Conservation (phyloP, 2,888 invertebrate species). For the Clepsis dumicolana region DNA sequence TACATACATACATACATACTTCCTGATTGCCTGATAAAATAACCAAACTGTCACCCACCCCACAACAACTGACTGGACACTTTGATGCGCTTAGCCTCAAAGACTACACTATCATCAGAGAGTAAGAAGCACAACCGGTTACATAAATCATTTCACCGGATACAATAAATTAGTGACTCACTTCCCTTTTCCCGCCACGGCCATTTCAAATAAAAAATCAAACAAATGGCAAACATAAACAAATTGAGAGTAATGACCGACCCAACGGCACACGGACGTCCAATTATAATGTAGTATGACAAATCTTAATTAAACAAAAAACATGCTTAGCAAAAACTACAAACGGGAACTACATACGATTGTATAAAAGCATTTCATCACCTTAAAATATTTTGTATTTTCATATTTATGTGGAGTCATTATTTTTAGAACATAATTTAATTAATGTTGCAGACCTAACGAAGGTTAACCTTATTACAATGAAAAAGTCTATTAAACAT, state of each 20-base stretch:
- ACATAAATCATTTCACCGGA: conserved; percentile 12
- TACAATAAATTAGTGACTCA: conserved; percentile 24
- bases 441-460: background rate
- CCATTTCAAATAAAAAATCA: conserved; percentile 33
- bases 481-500: background rate
- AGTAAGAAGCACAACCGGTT: background rate
- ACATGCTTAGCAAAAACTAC: background rate
- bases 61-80: too few relatives aligned
- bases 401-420: too few relatives aligned
- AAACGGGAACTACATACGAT: too few relatives aligned
- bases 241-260: conserved; percentile 38
- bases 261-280: conserved; percentile 18
- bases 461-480: background rate
- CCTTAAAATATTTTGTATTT: too few relatives aligned
- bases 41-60: too few relatives aligned
- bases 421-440: background rate
- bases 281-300: conserved; percentile 28
- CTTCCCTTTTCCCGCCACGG: conserved; percentile 10
- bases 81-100: too few relatives aligned
- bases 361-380: too few relatives aligned
- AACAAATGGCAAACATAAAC: conserved; percentile 34
- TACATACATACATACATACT: too few relatives aligned
- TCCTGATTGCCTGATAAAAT: too few relatives aligned
- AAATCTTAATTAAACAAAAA: background rate
- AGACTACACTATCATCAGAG: background rate